Evolutionary conservation across 2,113 vertebrate genomes (phyloP).

Genomic region (Recurvirostra avosetta): DNA sequence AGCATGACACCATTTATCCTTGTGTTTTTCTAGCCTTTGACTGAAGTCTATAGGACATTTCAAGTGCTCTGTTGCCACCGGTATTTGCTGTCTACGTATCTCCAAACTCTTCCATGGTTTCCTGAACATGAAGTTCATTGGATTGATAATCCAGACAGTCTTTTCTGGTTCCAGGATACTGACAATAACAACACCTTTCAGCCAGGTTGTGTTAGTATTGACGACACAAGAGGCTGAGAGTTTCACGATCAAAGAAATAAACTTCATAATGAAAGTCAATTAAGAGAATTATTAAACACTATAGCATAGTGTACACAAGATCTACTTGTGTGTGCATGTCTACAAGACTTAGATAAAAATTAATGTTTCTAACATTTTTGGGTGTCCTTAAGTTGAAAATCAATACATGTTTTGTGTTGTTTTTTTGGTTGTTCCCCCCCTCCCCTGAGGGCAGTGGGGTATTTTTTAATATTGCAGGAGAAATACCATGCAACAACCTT

Average conservation of each 20-base stretch:
- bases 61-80: not conserved
- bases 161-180: not conserved
- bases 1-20: not conserved
- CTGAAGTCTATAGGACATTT: not conserved
- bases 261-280: not conserved
- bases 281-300: not conserved
- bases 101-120: not conserved
- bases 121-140: not conserved
- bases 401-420: not conserved
- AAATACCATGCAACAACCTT: not conserved
- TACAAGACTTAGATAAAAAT: not conserved
- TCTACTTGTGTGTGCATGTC: not conserved
- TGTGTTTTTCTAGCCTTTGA: not conserved
- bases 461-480: not conserved
- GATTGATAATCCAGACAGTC: not conserved
- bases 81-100: not conserved
- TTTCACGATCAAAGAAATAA: not conserved
- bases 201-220: not conserved
- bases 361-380: not conserved
- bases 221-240: not conserved
- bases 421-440: not conserved
- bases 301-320: accelerated
- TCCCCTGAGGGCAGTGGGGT: not conserved
- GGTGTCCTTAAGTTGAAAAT: not conserved
- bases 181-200: not conserved